These are phyloP conservation scores for Drosophila prostipennis DNA, from an alignment of 2,888 invertebrate species.

Conservation along the genomic window DNA sequence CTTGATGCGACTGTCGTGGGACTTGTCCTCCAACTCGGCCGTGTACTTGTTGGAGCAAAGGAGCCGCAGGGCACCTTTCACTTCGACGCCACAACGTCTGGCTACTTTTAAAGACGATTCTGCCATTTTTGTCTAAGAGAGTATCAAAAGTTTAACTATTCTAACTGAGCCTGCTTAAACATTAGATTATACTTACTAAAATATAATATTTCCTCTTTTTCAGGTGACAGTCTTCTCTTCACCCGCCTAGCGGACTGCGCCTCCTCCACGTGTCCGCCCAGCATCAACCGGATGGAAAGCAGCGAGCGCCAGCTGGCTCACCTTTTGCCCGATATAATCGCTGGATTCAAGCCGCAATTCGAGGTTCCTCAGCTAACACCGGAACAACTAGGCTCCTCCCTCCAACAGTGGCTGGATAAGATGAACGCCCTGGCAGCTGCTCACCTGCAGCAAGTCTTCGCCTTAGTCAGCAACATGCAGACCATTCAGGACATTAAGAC, in stretches of 20 bases:
- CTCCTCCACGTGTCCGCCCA: constrained; percentile 84
- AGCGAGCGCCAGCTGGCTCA: constrained; percentile 86
- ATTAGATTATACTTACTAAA: too few species aligned
- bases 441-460: constrained; percentile 86
- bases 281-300: constrained; percentile 86
- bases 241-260: constrained; percentile 83
- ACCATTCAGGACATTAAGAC: constrained; percentile 90
- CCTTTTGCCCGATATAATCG: constrained; percentile 86
- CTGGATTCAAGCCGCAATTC: constrained; percentile 81
- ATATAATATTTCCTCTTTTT: too few species aligned
- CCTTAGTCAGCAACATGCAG: constrained; percentile 89
- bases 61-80: constrained; percentile 9
- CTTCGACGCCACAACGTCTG: constrained; percentile 6
- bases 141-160: not conserved
- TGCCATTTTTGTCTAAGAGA: not conserved
- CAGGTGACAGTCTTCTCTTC: constrained; percentile 85
- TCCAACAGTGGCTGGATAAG: constrained; percentile 88
- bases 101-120: constrained; percentile 16
- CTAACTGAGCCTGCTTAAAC: too few species aligned
- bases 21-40: not conserved
- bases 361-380: constrained; percentile 67
- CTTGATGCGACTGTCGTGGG: not conserved
- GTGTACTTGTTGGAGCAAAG: constrained; percentile 4
- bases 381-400: constrained; percentile 82
- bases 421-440: constrained; percentile 86